Percentiles rank a stretch among this genome's conserved stretches.
Conservation (phyloP, 2,797 vertebrate genomes). For the Dryobates pubescens region DNA sequence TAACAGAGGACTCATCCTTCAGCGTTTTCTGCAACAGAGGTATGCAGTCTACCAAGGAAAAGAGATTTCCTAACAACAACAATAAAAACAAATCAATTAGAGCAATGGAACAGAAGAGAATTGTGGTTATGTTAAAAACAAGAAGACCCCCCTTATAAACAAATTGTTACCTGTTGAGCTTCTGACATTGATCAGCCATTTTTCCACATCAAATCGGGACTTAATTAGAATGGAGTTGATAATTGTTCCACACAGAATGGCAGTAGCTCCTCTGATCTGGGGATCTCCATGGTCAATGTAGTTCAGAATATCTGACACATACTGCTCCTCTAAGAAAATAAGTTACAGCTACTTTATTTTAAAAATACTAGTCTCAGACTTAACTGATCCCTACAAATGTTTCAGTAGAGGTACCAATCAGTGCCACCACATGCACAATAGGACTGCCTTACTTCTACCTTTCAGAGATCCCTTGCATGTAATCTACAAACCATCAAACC, state of each 20-base stretch:
- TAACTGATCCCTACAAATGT: not conserved
- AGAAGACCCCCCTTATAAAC: not conserved
- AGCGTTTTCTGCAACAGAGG: conserved; percentile 89
- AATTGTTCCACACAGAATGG: conserved; percentile 92
- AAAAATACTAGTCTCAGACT: conserved; percentile 40
- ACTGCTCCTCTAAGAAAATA: conserved; percentile 88
- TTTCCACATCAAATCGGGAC: conserved; percentile 89
- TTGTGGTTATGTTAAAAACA: not conserved
- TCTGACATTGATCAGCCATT: conserved; percentile 86
- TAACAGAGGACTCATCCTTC: conserved; percentile 95
- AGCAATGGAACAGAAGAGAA: not conserved
- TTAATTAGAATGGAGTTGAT: conserved; percentile 89
- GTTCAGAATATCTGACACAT: conserved; percentile 89
- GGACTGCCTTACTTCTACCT: not conserved
- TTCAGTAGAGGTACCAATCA: not conserved
- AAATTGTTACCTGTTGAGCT: conserved; percentile 76
- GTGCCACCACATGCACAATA: not conserved
- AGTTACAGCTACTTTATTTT: conserved; percentile 52
- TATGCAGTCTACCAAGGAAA: conserved; percentile 90
- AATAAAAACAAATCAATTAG: not conserved
- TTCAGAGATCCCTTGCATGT: not conserved
- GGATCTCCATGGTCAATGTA: conserved; percentile 93
- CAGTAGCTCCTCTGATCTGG: conserved; percentile 93
- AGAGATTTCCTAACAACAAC: conserved; percentile 82
- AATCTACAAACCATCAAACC: not conserved